Evolutionary conservation across 1,140 invertebrate genomes (phyloP).

Genomic region (Rhynchophorus ferrugineus): DNA sequence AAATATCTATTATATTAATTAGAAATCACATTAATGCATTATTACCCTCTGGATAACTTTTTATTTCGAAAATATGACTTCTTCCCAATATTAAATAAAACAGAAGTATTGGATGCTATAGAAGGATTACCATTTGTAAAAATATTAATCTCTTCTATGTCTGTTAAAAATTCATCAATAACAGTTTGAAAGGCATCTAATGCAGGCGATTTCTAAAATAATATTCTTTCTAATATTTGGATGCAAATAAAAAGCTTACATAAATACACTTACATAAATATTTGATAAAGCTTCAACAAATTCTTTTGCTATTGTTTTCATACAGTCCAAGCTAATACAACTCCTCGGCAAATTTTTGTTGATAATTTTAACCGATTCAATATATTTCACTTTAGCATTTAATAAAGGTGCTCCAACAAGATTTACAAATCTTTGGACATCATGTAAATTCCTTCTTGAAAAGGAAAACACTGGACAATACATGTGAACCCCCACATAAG

Average conservation of each 20-base stretch:
- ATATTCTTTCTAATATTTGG: neutral
- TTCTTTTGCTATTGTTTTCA: slow-evolving; percentile 7
- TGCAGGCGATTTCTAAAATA: slow-evolving; percentile 4
- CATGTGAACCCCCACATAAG: slow-evolving; percentile 22
- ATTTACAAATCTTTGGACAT: slow-evolving; percentile 20
- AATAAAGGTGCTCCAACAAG: slow-evolving; percentile 11
- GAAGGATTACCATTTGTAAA: slow-evolving; percentile 10
- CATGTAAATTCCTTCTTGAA: slow-evolving; percentile 18
- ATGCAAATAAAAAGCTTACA: neutral
- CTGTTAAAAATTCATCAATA: slow-evolving; percentile 19
- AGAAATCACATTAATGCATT: no score
- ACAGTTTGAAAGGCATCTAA: slow-evolving; percentile 14
- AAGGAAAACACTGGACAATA: slow-evolving; percentile 19
- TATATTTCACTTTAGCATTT: slow-evolving; percentile 3
- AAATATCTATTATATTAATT: no score
- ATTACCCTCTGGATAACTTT: slow-evolving; percentile 19
- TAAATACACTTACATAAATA: slow-evolving; percentile 8
- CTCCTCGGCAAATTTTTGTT: slow-evolving; percentile 4
- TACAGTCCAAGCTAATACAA: slow-evolving; percentile 14
- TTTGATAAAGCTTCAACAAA: slow-evolving; percentile 6
- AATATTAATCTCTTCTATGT: slow-evolving; percentile 19
- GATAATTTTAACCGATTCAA: slow-evolving; percentile 19
- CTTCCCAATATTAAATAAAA: slow-evolving; percentile 25
- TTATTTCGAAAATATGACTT: slow-evolving; percentile 20
- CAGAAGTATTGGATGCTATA: slow-evolving; percentile 19